Evolutionary conservation across 2,797 vertebrate species (phyloP).

Genomic region (Protonibea diacanthus): DNA sequence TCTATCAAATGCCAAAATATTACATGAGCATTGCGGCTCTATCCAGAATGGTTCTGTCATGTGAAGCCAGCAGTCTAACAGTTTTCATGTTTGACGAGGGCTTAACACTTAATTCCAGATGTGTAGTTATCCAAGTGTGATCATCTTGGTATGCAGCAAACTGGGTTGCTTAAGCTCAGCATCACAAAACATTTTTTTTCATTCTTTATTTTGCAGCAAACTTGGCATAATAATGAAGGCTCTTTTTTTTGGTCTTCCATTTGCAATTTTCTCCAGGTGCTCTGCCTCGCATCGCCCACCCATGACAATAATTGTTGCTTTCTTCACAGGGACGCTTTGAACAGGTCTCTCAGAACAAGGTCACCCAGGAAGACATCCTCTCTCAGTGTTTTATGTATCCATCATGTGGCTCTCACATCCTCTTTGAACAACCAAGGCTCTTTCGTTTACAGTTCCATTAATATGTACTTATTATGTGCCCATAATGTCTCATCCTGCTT

Average conservation of each 20-base stretch:
- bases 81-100: background rate
- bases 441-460: conserved; percentile 19
- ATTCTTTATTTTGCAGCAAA: conserved; percentile 2
- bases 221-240: conserved; percentile 20
- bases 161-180: background rate
- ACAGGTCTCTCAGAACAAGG: conserved; percentile 41
- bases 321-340: conserved; percentile 33
- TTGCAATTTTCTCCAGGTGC: conserved; percentile 35
- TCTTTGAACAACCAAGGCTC: conserved; percentile 14
- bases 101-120: conserved; percentile 5
- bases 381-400: conserved; percentile 6
- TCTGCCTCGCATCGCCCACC: conserved; percentile 26
- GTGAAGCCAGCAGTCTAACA: conserved; percentile 9
- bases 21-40: background rate
- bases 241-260: conserved; percentile 14
- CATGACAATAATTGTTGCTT: conserved; percentile 49
- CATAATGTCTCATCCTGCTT: background rate
- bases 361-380: conserved; percentile 22
- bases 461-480: background rate
- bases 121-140: conserved; percentile 11
- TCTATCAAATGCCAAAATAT: background rate
- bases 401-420: conserved; percentile 8
- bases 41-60: background rate
- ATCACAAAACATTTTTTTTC: background rate
- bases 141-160: conserved; percentile 10